Conservation (phyloP, 2,113 vertebrate genomes). For the Hyaena hyaena region DNA sequence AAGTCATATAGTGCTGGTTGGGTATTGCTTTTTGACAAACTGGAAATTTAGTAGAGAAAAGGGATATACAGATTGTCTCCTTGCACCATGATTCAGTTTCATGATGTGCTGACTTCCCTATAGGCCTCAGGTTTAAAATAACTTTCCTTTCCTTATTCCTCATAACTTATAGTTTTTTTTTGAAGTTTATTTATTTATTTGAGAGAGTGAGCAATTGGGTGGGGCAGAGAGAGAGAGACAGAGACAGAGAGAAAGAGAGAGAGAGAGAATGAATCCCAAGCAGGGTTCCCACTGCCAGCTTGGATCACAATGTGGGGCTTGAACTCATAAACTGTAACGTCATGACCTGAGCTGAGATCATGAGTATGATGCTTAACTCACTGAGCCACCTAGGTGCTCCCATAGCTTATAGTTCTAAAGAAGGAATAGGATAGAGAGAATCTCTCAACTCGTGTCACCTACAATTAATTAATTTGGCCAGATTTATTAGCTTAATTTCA, state of each 20-base stretch:
- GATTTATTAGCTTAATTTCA: neutral
- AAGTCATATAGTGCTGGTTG: neutral
- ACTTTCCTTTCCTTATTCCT: neutral
- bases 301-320: too few species aligned
- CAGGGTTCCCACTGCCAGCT: too few species aligned
- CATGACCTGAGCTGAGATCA: too few species aligned
- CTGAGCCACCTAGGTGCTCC: too few species aligned
- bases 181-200: too few species aligned
- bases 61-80: neutral
- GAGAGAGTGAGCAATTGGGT: too few species aligned
- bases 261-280: too few species aligned
- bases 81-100: neutral
- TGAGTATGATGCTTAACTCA: too few species aligned
- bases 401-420: neutral
- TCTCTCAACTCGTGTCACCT: neutral
- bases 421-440: neutral
- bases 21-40: neutral
- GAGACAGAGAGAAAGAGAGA: too few species aligned
- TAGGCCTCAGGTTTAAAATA: neutral
- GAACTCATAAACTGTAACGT: too few species aligned
- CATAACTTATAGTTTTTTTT: too few species aligned
- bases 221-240: too few species aligned
- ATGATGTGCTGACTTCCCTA: neutral
- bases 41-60: neutral
- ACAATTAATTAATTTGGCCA: neutral